Conservation (phyloP, 2,888 invertebrate genomes). For the Oscheius sp. region DNA sequence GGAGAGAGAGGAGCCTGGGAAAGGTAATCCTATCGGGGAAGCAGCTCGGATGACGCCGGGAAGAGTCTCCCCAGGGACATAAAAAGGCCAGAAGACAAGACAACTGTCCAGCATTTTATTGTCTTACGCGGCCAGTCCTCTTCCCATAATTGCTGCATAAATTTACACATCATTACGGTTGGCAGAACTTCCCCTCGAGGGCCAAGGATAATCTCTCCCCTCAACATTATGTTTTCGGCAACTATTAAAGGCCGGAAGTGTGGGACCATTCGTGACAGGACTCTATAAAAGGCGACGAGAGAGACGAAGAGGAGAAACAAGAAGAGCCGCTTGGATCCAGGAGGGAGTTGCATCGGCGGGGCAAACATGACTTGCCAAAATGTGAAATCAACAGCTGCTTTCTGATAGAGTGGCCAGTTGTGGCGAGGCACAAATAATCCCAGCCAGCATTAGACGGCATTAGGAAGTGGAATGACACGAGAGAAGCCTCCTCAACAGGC, state of each 20-base stretch:
- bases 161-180: conserved; percentile 35
- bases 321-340: conserved; percentile 18
- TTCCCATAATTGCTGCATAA: conserved; percentile 32
- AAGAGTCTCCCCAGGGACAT: not conserved
- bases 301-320: not conserved
- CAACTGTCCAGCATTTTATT: conserved; percentile 24
- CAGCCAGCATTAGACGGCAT: conserved; percentile 26
- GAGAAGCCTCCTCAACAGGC: conserved; percentile 23
- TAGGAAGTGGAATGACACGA: conserved; percentile 32
- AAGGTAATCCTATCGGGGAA: conserved; percentile 27
- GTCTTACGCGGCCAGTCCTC: conserved; percentile 19
- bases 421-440: conserved; percentile 31
- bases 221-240: conserved; percentile 1
- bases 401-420: conserved; percentile 28
- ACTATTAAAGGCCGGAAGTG: not conserved
- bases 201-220: not conserved
- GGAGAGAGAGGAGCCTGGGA: conserved; percentile 19
- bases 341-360: not conserved
- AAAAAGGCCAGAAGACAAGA: not conserved
- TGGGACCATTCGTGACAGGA: conserved; percentile 6
- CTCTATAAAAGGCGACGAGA: not conserved
- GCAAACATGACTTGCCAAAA: conserved; percentile 26
- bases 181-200: not conserved
- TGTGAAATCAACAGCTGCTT: conserved; percentile 31
- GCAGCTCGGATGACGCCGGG: not conserved